Evolutionary conservation across 2,113 vertebrate genomes (phyloP).

Genomic region (Toxotes chatareus): DNA sequence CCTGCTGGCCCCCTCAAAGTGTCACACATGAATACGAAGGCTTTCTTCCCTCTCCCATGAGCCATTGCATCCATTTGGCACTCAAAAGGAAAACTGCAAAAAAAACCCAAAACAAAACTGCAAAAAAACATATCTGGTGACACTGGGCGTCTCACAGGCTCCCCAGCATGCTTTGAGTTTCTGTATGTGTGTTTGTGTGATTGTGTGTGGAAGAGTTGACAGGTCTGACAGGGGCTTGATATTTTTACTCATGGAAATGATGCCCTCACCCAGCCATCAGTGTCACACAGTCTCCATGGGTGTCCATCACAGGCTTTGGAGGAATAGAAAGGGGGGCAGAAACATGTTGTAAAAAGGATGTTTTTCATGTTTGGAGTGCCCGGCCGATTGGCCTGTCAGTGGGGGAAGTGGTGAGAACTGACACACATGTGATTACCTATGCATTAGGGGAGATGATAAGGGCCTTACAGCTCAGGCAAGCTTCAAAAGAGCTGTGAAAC

Average conservation of each 20-base stretch:
- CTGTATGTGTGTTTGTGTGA: slow-evolving; percentile 39
- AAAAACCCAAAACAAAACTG: background rate
- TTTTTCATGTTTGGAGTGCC: slow-evolving; percentile 76
- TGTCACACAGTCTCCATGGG: slow-evolving; percentile 72
- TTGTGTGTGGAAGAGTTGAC: slow-evolving; percentile 56
- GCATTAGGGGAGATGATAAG: slow-evolving; percentile 78
- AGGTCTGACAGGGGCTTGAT: slow-evolving; percentile 76
- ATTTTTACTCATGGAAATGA: slow-evolving; percentile 81
- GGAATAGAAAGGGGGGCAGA: slow-evolving; percentile 43
- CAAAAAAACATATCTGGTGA: slow-evolving; percentile 36
- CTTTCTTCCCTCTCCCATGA: slow-evolving; percentile 59
- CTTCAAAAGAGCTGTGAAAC: slow-evolving; percentile 56
- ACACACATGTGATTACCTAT: slow-evolving; percentile 83
- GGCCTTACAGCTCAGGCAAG: slow-evolving; percentile 64
- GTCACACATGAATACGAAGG: slow-evolving; percentile 61
- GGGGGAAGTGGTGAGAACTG: slow-evolving; percentile 60
- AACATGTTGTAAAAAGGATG: slow-evolving; percentile 70
- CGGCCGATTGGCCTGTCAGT: slow-evolving; percentile 72
- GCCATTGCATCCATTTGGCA: slow-evolving; percentile 53
- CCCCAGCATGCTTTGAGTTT: slow-evolving; percentile 51
- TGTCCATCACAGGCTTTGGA: slow-evolving; percentile 71
- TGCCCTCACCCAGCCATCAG: slow-evolving; percentile 78
- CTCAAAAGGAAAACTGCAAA: slow-evolving; percentile 48
- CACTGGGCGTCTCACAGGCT: slow-evolving; percentile 29
- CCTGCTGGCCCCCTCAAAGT: slow-evolving; percentile 36